Conservation (phyloP, 2,888 invertebrate genomes). For the Baronia brevicornis region DNA sequence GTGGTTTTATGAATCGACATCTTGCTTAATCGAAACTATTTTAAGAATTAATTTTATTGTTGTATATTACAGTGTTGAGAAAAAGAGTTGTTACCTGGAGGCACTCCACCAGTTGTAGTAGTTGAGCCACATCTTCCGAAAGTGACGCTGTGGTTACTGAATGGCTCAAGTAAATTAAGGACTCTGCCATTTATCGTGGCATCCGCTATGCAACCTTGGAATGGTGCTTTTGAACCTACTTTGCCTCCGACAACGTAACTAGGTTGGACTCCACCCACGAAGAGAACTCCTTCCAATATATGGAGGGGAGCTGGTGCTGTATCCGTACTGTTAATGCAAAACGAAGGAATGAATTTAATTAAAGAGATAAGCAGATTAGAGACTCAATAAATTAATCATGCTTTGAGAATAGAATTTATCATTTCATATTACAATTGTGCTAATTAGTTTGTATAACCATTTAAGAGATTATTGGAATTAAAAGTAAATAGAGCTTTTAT, state of each 20-base stretch:
- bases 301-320: conserved; percentile 74
- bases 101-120: conserved; percentile 49
- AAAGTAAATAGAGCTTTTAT: too few species aligned
- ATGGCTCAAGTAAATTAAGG: conserved; percentile 50
- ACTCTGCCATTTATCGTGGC: conserved; percentile 88
- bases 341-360: too few species aligned
- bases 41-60: too few species aligned
- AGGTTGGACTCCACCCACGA: conserved; percentile 89
- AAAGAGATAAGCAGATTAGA: too few species aligned
- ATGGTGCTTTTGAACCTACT: conserved; percentile 77
- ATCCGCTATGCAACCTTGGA: conserved; percentile 95
- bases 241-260: conserved; percentile 72
- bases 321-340: conserved; percentile 55
- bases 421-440: too few species aligned
- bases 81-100: conserved; percentile 36
- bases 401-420: too few species aligned
- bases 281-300: conserved; percentile 82
- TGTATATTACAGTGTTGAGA: neutral
- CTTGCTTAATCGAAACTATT: too few species aligned
- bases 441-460: too few species aligned
- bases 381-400: too few species aligned
- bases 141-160: conserved; percentile 44
- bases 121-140: conserved; percentile 47
- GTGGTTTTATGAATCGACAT: too few species aligned
- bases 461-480: too few species aligned